Conservation (phyloP, 2,888 invertebrate species). For the Yponomeuta plumbellus region DNA sequence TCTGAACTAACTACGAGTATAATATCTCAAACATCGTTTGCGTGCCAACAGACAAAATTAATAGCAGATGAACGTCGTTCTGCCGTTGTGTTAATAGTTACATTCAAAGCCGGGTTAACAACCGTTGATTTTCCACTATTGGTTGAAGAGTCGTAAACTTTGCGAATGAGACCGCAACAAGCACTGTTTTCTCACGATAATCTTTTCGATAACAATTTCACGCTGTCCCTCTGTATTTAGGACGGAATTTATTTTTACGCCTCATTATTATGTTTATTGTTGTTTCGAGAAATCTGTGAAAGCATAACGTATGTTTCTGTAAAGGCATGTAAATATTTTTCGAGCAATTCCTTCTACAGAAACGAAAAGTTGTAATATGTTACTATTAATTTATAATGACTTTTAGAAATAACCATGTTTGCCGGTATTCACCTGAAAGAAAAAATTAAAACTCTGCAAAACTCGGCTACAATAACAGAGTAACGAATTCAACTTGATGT, state of each 20-base stretch:
- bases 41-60: not conserved
- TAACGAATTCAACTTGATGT: too few species aligned
- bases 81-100: not conserved
- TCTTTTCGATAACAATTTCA: not conserved
- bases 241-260: not conserved
- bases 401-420: too few species aligned
- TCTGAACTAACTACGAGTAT: not conserved
- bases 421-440: too few species aligned
- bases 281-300: not conserved
- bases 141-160: not conserved
- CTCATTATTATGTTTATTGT: not conserved
- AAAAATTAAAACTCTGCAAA: too few species aligned
- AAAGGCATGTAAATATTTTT: too few species aligned
- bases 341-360: too few species aligned
- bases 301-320: not conserved
- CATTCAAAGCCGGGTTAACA: not conserved
- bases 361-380: too few species aligned
- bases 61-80: not conserved
- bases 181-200: not conserved
- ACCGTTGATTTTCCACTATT: not conserved
- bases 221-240: not conserved
- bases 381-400: too few species aligned
- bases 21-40: not conserved
- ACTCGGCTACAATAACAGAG: too few species aligned
- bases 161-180: not conserved